These are phyloP conservation scores for Capreolus pygargus DNA, from an alignment of 2,113 vertebrate species.

Conservation along the genomic window DNA sequence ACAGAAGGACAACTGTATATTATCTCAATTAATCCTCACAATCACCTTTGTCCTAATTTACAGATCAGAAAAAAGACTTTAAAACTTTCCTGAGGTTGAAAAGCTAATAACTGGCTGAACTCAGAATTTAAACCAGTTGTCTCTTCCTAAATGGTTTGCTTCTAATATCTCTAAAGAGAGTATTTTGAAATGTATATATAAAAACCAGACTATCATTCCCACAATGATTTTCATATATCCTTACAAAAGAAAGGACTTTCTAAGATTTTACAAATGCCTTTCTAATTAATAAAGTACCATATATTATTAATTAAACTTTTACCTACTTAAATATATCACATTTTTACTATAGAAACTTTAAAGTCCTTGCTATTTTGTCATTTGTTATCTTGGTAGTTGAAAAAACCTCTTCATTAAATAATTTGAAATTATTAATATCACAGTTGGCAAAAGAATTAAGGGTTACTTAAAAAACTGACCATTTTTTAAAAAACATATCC, in stretches of 20 bases:
- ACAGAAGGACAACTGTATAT: not conserved
- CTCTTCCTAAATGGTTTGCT: not conserved
- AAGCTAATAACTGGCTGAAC: not conserved
- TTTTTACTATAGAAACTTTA: not conserved
- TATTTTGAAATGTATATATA: not conserved
- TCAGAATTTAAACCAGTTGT: not conserved
- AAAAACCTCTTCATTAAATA: not conserved
- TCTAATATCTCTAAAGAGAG: not conserved
- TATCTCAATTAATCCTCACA: not conserved
- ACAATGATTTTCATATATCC: not conserved
- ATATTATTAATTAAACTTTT: not conserved
- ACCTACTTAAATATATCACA: not conserved
- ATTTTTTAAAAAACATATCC: conserved; percentile 8
- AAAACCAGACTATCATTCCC: not conserved
- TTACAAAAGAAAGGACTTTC: not conserved
- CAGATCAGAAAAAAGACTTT: not conserved
- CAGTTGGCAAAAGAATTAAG: not conserved
- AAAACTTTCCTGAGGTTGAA: not conserved
- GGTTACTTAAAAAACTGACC: not conserved
- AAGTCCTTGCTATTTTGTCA: not conserved
- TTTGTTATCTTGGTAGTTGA: not conserved
- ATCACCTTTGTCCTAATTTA: not conserved
- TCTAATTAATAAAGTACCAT: not conserved
- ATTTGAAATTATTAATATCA: not conserved
- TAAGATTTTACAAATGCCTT: not conserved